Evolutionary conservation across 2,113 vertebrate species (phyloP).

Genomic region (Chamaetylas fuelleborni): DNA sequence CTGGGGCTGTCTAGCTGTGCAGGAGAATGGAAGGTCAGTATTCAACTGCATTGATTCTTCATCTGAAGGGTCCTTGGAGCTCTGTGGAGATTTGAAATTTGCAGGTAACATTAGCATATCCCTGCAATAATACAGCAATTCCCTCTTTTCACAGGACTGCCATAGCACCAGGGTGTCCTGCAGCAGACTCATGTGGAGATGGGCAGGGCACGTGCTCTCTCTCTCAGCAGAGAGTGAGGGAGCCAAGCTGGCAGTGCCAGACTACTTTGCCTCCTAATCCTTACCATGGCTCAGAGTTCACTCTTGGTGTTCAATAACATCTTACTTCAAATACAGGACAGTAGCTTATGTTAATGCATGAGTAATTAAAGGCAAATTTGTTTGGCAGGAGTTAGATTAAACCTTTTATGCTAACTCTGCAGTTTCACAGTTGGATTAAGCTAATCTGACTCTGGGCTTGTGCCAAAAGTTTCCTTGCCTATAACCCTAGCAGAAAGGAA

Average conservation of each 20-base stretch:
- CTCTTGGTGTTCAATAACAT: background rate
- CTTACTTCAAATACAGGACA: background rate
- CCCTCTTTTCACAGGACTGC: background rate
- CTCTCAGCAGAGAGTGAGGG: background rate
- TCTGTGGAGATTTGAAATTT: conserved; percentile 71
- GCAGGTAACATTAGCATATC: background rate
- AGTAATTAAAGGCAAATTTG: conserved; percentile 34
- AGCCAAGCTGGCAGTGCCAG: background rate
- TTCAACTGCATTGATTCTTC: conserved; percentile 77
- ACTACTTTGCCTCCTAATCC: background rate
- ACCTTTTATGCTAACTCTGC: conserved; percentile 25
- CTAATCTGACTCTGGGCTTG: background rate
- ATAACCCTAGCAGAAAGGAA: conserved; percentile 10
- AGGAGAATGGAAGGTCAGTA: conserved; percentile 63
- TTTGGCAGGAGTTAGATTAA: conserved; percentile 35
- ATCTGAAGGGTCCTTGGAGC: conserved; percentile 81
- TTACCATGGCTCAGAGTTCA: background rate
- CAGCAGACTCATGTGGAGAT: background rate
- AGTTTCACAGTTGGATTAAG: conserved; percentile 36
- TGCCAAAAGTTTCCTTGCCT: conserved; percentile 4
- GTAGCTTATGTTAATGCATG: background rate
- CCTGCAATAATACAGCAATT: background rate
- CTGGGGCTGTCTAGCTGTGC: conserved; percentile 23
- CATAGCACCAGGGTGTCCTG: background rate
- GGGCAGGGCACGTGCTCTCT: background rate